These are phyloP conservation scores for Drosophila carrolli DNA, from an alignment of 1,140 invertebrate genomes.

Conservation along the genomic window DNA sequence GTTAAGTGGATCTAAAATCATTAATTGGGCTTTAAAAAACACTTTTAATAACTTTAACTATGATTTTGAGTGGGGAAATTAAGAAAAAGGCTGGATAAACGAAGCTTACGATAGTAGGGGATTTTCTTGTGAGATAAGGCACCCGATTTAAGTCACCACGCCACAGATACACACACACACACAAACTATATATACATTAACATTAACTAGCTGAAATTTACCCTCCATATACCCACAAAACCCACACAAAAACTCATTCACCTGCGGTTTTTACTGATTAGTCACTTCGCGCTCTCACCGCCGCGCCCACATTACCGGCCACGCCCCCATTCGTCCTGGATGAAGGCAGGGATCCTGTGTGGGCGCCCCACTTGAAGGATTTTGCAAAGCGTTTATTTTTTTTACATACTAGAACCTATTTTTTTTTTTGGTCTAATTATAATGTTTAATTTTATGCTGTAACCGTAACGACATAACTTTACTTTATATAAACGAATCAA, in stretches of 20 bases:
- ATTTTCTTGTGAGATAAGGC: neutral
- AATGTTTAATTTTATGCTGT: constrained; percentile 60
- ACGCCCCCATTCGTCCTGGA: constrained; percentile 19
- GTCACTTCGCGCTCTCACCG: constrained; percentile 39
- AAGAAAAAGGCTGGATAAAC: neutral
- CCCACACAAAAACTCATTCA: constrained; percentile 7
- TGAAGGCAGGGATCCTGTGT: constrained; percentile 4
- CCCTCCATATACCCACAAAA: constrained; percentile 21
- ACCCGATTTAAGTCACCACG: constrained; percentile 6
- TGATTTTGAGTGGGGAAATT: too few species aligned
- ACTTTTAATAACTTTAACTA: too few species aligned
- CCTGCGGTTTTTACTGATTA: constrained; percentile 12
- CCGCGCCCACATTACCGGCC: constrained; percentile 32
- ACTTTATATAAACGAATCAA: constrained; percentile 71
- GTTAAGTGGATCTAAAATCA: too few species aligned
- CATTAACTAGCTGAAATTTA: constrained; percentile 68
- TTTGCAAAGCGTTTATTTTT: constrained; percentile 53
- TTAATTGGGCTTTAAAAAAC: too few species aligned
- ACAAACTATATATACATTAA: constrained; percentile 35
- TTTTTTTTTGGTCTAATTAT: constrained; percentile 73
- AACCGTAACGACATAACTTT: constrained; percentile 70
- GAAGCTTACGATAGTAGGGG: too few species aligned
- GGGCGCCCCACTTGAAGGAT: constrained; percentile 19
- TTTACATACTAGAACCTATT: constrained; percentile 51
- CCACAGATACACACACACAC: neutral